Evolutionary conservation across 2,113 vertebrate species (phyloP).

Genomic region (Rhabdomys dilectus): DNA sequence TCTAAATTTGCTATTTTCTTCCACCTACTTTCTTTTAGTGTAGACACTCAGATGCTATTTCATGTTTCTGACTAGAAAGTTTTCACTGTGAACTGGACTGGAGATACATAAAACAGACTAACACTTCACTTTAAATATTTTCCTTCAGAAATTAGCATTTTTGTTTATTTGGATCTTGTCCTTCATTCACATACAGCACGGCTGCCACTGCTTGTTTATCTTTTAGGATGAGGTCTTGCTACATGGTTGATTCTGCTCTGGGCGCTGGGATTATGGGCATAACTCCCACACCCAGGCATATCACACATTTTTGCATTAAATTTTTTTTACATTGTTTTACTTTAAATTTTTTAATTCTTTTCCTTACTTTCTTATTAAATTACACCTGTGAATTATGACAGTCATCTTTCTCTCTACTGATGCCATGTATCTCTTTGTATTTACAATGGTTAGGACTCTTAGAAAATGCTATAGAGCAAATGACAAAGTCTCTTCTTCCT

Average conservation of each 20-base stretch:
- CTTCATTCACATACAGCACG: neutral
- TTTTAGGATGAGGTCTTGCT: neutral
- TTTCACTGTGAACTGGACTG: neutral
- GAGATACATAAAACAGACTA: neutral
- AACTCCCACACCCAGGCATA: neutral
- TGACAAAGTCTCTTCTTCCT: slow-evolving; percentile 2
- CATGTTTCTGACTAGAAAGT: neutral
- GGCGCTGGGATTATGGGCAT: too few relatives aligned
- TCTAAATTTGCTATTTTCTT: neutral
- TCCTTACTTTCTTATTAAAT: neutral
- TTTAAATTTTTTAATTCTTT: neutral
- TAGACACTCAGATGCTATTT: neutral
- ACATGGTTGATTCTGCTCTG: too few relatives aligned
- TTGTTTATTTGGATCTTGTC: neutral
- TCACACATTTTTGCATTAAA: neutral
- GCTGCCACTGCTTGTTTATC: neutral
- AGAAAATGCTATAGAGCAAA: neutral
- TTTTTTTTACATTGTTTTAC: neutral
- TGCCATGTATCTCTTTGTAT: neutral
- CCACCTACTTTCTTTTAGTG: neutral
- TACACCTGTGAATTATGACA: neutral
- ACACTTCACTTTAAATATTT: neutral
- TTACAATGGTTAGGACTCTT: neutral
- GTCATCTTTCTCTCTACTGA: neutral
- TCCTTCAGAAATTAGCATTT: neutral